Conservation (phyloP, 1,140 invertebrate genomes). For the Ladona fulva region DNA sequence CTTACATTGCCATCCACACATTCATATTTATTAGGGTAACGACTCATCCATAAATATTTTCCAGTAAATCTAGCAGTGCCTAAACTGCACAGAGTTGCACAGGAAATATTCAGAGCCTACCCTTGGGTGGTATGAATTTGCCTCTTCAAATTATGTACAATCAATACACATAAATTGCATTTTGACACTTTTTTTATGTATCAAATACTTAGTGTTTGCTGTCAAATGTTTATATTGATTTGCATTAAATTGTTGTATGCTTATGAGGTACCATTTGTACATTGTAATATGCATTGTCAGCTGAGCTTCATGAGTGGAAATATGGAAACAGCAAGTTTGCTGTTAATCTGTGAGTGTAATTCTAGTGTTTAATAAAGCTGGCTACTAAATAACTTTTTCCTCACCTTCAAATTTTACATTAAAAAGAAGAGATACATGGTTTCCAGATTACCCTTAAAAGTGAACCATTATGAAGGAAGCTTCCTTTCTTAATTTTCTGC, state of each 20-base stretch:
- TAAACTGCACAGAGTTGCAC: neutral
- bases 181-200: conserved; percentile 8
- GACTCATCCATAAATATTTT: neutral
- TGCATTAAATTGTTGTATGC: conserved; percentile 10
- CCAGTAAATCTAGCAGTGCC: neutral
- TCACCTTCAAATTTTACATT: no score
- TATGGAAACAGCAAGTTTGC: neutral
- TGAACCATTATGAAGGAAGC: no score
- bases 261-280: conserved; percentile 9
- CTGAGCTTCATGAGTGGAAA: neutral
- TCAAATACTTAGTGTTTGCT: conserved; percentile 10
- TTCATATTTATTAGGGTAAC: neutral
- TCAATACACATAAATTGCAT: conserved; percentile 10
- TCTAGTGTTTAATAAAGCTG: conserved; percentile 10
- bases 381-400: neutral
- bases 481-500: no score
- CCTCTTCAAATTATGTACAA: conserved; percentile 7
- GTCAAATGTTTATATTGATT: conserved; percentile 10
- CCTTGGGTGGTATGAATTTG: neutral
- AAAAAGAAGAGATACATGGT: no score
- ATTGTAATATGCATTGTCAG: conserved; percentile 6
- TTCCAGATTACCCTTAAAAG: no score
- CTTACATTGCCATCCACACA: neutral
- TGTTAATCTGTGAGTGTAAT: neutral
- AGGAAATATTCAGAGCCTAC: conserved; percentile 5